Evolutionary conservation across 2,888 invertebrate species (phyloP).

Genomic region (Hymenopus coronatus): DNA sequence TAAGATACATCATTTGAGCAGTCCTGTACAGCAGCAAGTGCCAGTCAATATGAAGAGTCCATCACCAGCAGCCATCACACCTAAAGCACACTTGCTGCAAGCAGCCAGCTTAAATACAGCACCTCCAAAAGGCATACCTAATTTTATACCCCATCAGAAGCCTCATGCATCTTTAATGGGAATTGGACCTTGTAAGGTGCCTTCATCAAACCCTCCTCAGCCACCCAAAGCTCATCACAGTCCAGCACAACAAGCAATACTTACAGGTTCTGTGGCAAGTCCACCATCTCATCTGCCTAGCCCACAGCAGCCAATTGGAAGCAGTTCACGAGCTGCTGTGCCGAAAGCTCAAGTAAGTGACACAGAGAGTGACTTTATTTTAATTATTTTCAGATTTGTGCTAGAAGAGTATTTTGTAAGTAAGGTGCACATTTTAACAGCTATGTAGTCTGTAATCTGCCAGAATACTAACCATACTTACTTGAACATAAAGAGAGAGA

Average conservation of each 20-base stretch:
- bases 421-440: too few species aligned
- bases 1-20: constrained; percentile 4
- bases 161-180: constrained; percentile 30
- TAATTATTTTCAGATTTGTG: too few species aligned
- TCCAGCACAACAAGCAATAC: constrained; percentile 27
- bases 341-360: constrained; percentile 29
- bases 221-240: constrained; percentile 39
- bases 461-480: too few species aligned
- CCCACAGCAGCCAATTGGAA: constrained; percentile 50
- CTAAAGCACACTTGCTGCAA: constrained; percentile 48
- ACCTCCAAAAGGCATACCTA: background rate
- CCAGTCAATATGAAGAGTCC: constrained; percentile 35
- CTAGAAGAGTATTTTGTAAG: too few species aligned
- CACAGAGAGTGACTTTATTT: too few species aligned
- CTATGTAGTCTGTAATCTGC: too few species aligned
- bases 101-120: constrained; percentile 39
- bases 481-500: too few species aligned
- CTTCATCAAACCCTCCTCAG: constrained; percentile 34
- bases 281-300: constrained; percentile 51
- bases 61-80: constrained; percentile 42
- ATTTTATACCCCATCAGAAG: constrained; percentile 35
- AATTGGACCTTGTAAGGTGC: constrained; percentile 31
- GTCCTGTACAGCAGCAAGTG: background rate
- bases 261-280: constrained; percentile 52
- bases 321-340: constrained; percentile 41